Conservation (phyloP, 2,888 invertebrate species). For the Ophion costatus region DNA sequence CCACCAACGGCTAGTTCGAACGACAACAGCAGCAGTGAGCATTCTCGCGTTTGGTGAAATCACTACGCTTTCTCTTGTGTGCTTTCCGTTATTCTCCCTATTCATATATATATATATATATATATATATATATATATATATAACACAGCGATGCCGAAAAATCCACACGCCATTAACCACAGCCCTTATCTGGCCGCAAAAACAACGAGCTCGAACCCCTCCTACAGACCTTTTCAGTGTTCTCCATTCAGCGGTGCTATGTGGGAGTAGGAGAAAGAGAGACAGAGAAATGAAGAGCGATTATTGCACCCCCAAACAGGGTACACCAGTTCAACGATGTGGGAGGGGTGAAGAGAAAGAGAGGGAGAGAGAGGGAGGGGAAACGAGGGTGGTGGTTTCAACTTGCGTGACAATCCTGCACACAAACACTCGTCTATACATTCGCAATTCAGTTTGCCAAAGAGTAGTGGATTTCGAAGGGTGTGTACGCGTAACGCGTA, state of each 20-base stretch:
- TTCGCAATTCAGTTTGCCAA: constrained; percentile 35
- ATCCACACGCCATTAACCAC: constrained; percentile 79
- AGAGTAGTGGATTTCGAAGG: background rate
- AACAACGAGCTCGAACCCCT: constrained; percentile 75
- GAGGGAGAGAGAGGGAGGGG: constrained; percentile 29
- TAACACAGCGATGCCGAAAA: constrained; percentile 70
- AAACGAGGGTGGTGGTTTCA: constrained; percentile 35
- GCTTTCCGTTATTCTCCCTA: constrained; percentile 53
- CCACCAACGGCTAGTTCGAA: constrained; percentile 47
- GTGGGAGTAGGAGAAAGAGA: constrained; percentile 1
- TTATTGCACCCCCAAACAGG: constrained; percentile 19
- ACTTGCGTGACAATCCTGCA: constrained; percentile 57
- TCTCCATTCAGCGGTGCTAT: constrained; percentile 37
- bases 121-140: background rate
- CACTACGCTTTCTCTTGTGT: constrained; percentile 45
- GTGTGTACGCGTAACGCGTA: constrained; percentile 29
- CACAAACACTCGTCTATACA: constrained; percentile 29
- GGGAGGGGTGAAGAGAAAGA: constrained; percentile 19
- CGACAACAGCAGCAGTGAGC: constrained; percentile 61
- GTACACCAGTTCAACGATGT: background rate
- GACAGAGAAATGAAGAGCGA: constrained; percentile 28
- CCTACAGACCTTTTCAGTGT: constrained; percentile 65
- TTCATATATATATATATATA: constrained; percentile 21
- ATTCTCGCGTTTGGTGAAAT: constrained; percentile 60
- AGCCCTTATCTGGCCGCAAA: constrained; percentile 78